phyloP scores from a whole-genome alignment of 2,113 vertebrate species.

The Sisor rabdophorus region DNA sequence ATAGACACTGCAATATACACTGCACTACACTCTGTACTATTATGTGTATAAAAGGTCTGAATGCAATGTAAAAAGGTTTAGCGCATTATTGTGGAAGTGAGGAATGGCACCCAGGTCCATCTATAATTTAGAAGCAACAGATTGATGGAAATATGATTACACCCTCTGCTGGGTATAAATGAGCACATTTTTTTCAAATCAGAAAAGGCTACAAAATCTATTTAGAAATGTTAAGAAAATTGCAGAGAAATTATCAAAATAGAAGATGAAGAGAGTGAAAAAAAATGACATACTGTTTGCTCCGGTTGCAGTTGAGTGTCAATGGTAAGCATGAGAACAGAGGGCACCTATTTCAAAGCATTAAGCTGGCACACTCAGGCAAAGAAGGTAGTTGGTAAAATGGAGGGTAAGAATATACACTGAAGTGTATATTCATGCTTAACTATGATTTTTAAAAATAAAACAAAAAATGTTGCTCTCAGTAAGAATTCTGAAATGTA shows the following conservation, averaged over 20 bases:
- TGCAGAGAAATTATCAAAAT: slow-evolving; percentile 26
- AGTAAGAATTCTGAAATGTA: too few species aligned
- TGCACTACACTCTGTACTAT: not conserved
- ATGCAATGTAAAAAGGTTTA: not conserved
- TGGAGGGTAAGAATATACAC: too few species aligned
- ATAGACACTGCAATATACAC: not conserved
- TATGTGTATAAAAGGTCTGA: not conserved
- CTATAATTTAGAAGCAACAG: slow-evolving; percentile 45
- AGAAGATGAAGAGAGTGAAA: slow-evolving; percentile 18
- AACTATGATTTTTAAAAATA: too few species aligned
- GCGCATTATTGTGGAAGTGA: slow-evolving; percentile 24
- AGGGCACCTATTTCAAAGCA: slow-evolving; percentile 59
- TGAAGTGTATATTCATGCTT: too few species aligned
- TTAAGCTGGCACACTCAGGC: slow-evolving; percentile 31
- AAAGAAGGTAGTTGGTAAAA: not conserved
- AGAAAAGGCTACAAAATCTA: slow-evolving; percentile 19
- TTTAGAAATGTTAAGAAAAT: slow-evolving; percentile 27
- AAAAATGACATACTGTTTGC: too few species aligned
- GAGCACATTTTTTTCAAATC: not conserved
- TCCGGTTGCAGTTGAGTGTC: slow-evolving; percentile 66
- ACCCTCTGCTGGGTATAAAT: slow-evolving; percentile 37
- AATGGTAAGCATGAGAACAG: slow-evolving; percentile 60
- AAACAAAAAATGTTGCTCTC: too few species aligned
- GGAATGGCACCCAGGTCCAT: slow-evolving; percentile 26
- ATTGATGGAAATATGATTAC: slow-evolving; percentile 47